Evolutionary conservation across 2,888 invertebrate species (phyloP).

Genomic region (Bombylius discolor): DNA sequence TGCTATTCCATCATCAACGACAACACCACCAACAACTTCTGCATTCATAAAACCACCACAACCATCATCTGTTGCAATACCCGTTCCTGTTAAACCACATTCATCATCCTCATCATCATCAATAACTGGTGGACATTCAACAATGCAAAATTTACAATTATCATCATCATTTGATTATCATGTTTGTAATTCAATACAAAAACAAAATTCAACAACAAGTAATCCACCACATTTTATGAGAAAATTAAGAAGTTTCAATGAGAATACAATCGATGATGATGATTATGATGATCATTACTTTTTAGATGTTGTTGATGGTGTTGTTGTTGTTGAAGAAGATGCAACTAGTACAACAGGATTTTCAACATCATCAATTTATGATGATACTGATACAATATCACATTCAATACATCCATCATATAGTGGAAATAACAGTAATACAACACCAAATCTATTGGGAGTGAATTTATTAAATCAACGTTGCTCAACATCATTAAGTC

Average conservation of each 20-base stretch:
- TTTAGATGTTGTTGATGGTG: constrained; percentile 9
- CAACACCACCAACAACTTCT: constrained; percentile 5
- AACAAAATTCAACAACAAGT: not conserved
- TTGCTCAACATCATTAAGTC: constrained; percentile 44
- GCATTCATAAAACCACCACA: not conserved
- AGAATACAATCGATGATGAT: constrained; percentile 11
- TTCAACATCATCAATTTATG: not conserved
- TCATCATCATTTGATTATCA: constrained; percentile 5
- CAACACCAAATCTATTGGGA: constrained; percentile 25
- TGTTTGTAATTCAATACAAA: constrained; percentile 2
- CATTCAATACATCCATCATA: not conserved
- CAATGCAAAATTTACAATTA: not conserved
- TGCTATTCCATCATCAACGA: constrained; percentile 12
- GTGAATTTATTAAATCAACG: constrained; percentile 49
- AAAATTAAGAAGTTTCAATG: constrained; percentile 15
- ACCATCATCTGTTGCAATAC: no score
- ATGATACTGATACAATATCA: not conserved
- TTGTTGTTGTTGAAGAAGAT: constrained; percentile 10
- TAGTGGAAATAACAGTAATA: not conserved
- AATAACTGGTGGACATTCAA: not conserved
- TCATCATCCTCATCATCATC: constrained; percentile 3
- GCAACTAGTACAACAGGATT: not conserved
- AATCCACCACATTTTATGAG: constrained; percentile 8
- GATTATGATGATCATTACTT: constrained; percentile 11
- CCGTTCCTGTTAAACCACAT: not conserved